Evolutionary conservation across 2,113 vertebrate genomes (phyloP).

Genomic region (Channa maculata): DNA sequence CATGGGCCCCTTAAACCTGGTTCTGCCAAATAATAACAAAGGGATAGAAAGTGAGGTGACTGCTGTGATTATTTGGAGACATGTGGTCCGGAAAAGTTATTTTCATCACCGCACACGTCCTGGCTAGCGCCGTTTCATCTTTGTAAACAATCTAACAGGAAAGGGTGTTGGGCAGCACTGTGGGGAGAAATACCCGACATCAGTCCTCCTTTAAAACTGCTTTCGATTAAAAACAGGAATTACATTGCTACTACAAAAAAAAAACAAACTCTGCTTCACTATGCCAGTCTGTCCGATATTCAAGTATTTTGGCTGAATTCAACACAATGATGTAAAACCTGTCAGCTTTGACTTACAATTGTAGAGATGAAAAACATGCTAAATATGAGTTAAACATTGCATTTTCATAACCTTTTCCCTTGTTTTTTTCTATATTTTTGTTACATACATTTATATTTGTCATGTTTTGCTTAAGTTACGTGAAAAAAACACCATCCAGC

Average conservation of each 20-base stretch:
- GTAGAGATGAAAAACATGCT: background rate
- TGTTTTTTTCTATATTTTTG: too few relatives aligned
- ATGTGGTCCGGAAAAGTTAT: conserved; percentile 27
- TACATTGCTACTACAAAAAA: background rate
- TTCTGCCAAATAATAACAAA: conserved; percentile 21
- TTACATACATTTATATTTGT: too few relatives aligned
- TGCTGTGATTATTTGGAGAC: conserved; percentile 37
- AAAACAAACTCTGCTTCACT: background rate
- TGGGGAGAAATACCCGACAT: conserved; percentile 15
- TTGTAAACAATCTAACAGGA: conserved; percentile 49
- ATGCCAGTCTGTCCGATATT: background rate
- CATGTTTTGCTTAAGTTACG: background rate
- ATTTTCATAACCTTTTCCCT: too few relatives aligned
- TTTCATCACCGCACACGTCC: conserved; percentile 32
- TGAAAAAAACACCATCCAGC: background rate
- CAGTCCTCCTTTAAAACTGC: conserved; percentile 27
- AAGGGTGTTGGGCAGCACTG: conserved; percentile 29
- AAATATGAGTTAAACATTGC: too few relatives aligned
- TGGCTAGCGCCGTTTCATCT: conserved; percentile 38
- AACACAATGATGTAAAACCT: background rate
- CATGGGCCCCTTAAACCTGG: conserved; percentile 17
- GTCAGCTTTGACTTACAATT: background rate
- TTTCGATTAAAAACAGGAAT: conserved; percentile 5
- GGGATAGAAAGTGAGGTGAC: conserved; percentile 30
- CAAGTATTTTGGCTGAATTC: background rate